phyloP scores from a whole-genome alignment of 2,113 vertebrate species.

The Antigone vipio region DNA sequence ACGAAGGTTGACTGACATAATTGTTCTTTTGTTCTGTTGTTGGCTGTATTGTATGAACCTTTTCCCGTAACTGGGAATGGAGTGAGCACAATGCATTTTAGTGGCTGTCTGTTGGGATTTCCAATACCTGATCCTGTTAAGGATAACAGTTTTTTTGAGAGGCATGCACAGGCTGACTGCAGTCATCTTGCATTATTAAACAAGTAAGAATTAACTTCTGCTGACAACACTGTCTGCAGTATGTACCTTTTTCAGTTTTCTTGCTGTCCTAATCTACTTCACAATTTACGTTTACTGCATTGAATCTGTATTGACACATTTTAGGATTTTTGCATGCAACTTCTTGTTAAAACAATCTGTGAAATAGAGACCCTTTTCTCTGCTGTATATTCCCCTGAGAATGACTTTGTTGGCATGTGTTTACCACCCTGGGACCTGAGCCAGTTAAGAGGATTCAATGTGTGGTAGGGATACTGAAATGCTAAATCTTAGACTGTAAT shows the following conservation, averaged over 20 bases:
- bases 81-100: background rate
- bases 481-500: background rate
- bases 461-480: background rate
- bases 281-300: background rate
- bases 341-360: background rate
- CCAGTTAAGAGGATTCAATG: conserved; percentile 2
- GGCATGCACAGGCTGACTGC: conserved; percentile 2
- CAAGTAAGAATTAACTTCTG: conserved; percentile 1
- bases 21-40: background rate
- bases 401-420: background rate
- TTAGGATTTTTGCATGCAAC: background rate
- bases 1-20: background rate
- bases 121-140: background rate
- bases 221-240: background rate
- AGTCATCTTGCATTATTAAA: conserved; percentile 32
- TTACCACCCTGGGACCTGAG: background rate
- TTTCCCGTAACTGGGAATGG: background rate
- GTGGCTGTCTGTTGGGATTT: background rate
- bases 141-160: background rate
- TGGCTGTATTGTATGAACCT: background rate
- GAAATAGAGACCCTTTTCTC: background rate
- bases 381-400: background rate
- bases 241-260: background rate
- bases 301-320: background rate
- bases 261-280: background rate